Evolutionary conservation across 2,888 invertebrate genomes (phyloP).

Genomic region (Dyspetes luteomarginatus): DNA sequence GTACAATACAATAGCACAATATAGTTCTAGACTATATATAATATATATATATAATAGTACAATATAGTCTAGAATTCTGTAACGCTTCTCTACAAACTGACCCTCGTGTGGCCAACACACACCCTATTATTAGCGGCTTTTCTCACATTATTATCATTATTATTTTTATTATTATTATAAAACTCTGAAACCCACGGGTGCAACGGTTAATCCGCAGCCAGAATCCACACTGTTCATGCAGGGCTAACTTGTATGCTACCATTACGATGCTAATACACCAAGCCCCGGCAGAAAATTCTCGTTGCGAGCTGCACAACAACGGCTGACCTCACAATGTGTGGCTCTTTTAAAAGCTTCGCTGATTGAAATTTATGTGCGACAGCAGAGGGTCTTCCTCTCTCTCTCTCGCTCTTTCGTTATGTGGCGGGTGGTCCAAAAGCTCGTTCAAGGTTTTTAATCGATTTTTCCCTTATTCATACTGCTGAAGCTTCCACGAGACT

Average conservation of each 20-base stretch:
- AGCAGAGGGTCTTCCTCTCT: constrained; percentile 21
- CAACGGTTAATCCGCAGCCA: constrained; percentile 53
- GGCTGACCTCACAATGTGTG: not conserved
- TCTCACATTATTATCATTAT: constrained; percentile 24
- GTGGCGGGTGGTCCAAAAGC: constrained; percentile 14
- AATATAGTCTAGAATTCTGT: not conserved
- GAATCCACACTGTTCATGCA: constrained; percentile 16
- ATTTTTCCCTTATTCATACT: constrained; percentile 55
- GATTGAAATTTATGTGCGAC: constrained; percentile 67
- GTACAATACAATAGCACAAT: too few relatives aligned
- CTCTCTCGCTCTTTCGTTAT: not conserved
- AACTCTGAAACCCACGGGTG: constrained; percentile 14
- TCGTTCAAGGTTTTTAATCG: constrained; percentile 51
- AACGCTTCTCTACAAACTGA: not conserved
- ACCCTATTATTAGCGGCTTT: constrained; percentile 6
- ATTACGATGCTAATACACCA: not conserved
- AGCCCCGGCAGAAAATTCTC: not conserved
- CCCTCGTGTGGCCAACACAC: not conserved
- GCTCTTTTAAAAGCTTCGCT: constrained; percentile 59
- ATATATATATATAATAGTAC: not conserved
- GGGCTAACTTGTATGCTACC: constrained; percentile 2
- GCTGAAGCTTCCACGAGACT: constrained; percentile 26
- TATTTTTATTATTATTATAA: constrained; percentile 35
- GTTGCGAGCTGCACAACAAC: not conserved
- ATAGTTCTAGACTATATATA: too few relatives aligned